Conservation (phyloP, 2,797 vertebrate genomes). For the Falco berigora region DNA sequence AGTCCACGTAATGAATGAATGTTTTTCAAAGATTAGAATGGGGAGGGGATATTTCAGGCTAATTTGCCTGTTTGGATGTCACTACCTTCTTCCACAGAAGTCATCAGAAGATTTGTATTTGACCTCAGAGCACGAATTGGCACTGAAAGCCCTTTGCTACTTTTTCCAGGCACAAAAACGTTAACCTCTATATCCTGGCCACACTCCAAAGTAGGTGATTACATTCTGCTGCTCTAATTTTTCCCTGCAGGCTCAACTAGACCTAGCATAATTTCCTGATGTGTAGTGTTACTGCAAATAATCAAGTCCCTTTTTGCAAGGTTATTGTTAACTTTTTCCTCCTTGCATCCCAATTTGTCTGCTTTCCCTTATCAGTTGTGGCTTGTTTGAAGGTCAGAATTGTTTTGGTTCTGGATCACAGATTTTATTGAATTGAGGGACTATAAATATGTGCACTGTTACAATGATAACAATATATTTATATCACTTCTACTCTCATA, state of each 20-base stretch:
- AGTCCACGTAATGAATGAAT: background rate
- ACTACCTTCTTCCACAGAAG: background rate
- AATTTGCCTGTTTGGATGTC: background rate
- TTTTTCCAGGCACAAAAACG: background rate
- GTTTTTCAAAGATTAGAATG: background rate
- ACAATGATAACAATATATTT: background rate
- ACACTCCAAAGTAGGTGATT: background rate
- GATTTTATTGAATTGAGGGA: background rate
- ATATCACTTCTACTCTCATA: background rate
- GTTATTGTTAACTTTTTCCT: background rate
- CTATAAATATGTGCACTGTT: background rate
- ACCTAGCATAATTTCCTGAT: background rate
- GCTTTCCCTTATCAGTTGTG: background rate
- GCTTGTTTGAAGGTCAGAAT: background rate
- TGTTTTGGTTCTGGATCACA: background rate
- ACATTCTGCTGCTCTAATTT: constrained; percentile 1
- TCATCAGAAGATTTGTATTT: background rate
- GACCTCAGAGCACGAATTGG: background rate
- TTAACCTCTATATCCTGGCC: background rate
- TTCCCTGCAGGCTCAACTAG: background rate
- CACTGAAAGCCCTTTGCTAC: background rate
- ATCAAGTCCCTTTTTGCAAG: background rate
- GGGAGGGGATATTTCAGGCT: background rate
- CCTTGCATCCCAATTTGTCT: background rate
- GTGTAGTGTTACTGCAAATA: background rate